Evolutionary conservation across 2,113 vertebrate genomes (phyloP).

Genomic region (Rhinichthys klamathensis): DNA sequence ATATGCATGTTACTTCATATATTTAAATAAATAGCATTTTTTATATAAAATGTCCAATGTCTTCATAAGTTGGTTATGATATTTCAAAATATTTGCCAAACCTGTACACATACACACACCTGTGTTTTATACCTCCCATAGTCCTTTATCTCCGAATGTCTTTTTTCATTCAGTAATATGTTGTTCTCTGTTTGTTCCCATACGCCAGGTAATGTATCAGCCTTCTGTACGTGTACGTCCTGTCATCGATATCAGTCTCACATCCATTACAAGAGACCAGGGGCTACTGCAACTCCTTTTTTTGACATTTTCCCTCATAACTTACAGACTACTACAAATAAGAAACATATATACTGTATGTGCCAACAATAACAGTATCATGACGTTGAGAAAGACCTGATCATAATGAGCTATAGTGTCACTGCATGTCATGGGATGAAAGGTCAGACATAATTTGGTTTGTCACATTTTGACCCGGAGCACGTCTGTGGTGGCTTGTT

Average conservation of each 20-base stretch:
- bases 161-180: background rate
- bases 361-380: background rate
- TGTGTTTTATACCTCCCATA: background rate
- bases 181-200: background rate
- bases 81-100: background rate
- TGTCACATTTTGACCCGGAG: background rate
- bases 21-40: no score
- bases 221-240: background rate
- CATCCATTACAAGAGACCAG: background rate
- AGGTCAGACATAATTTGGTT: background rate
- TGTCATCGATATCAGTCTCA: background rate
- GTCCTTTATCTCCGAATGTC: background rate
- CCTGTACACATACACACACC: background rate
- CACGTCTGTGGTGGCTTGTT: background rate
- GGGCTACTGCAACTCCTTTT: background rate
- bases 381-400: background rate
- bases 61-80: no score
- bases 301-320: background rate
- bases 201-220: background rate
- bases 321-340: background rate
- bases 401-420: background rate
- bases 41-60: no score
- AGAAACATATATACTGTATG: background rate
- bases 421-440: background rate
- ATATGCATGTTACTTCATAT: no score